phyloP scores from a whole-genome alignment of 2,888 invertebrate species.

The Chloroclystis v-ata region DNA sequence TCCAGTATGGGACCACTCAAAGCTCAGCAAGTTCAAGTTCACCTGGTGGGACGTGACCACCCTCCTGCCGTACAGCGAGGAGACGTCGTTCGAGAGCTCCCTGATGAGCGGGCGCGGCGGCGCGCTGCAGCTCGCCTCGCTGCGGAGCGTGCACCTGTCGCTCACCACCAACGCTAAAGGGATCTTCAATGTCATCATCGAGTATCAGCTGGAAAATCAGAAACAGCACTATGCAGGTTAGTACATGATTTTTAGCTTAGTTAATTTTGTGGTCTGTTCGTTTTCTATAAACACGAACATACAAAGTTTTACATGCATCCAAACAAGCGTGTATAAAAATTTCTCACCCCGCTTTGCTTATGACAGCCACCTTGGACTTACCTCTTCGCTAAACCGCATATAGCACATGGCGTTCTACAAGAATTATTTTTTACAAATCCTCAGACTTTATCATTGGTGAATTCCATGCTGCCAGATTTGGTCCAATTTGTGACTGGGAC shows the following conservation, averaged over 20 bases:
- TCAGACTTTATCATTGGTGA: too few relatives aligned
- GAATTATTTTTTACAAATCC: too few relatives aligned
- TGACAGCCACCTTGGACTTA: too few relatives aligned
- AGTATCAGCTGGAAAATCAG: constrained; percentile 87
- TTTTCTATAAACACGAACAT: too few relatives aligned
- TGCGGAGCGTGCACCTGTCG: constrained; percentile 93
- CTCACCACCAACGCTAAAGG: constrained; percentile 92
- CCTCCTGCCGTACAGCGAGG: constrained; percentile 87
- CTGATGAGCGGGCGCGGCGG: constrained; percentile 88
- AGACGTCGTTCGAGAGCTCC: constrained; percentile 91
- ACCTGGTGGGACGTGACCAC: constrained; percentile 95
- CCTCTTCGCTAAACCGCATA: too few relatives aligned
- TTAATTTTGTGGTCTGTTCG: too few relatives aligned
- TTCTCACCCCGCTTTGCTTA: too few relatives aligned
- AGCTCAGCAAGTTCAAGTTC: constrained; percentile 90
- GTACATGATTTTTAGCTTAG: constrained; percentile 20
- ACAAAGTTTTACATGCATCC: too few relatives aligned
- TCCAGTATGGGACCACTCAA: constrained; percentile 81
- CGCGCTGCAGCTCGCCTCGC: constrained; percentile 87
- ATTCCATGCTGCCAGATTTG: too few relatives aligned
- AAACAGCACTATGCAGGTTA: constrained; percentile 87
- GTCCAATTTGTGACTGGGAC: too few relatives aligned
- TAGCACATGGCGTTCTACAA: too few relatives aligned
- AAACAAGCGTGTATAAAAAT: too few relatives aligned
- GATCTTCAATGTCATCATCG: constrained; percentile 89